These are phyloP conservation scores for Megastigmus dorsalis DNA, from an alignment of 2,888 invertebrate genomes.

Conservation along the genomic window DNA sequence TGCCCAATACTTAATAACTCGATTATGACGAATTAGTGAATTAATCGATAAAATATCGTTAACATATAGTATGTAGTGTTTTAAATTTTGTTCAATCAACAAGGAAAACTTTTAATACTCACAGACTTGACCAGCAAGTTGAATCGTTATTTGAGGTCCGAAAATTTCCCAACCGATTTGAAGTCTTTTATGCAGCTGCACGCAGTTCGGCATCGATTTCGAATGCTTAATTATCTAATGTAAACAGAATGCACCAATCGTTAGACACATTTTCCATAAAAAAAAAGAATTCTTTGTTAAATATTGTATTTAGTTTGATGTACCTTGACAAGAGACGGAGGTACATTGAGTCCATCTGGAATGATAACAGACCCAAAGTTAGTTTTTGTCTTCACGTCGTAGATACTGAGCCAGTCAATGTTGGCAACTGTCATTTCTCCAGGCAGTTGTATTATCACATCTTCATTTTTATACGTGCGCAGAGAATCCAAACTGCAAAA, in stretches of 20 bases:
- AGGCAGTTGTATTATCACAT: slow-evolving; percentile 84
- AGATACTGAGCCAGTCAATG: slow-evolving; percentile 90
- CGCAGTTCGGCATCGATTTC: slow-evolving; percentile 86
- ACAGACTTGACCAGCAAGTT: slow-evolving; percentile 86
- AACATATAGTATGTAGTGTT: no score
- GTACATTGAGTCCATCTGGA: slow-evolving; percentile 88
- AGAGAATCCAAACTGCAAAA: slow-evolving; percentile 84
- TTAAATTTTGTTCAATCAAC: neutral
- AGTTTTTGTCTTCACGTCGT: slow-evolving; percentile 81
- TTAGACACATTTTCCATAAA: neutral
- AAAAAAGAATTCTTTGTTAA: slow-evolving; percentile 64
- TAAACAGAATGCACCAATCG: neutral
- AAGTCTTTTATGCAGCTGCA: slow-evolving; percentile 88
- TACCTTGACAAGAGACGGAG: slow-evolving; percentile 86
- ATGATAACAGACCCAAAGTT: slow-evolving; percentile 86
- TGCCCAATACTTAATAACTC: no score
- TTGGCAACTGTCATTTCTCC: slow-evolving; percentile 88
- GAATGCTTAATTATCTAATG: slow-evolving; percentile 74
- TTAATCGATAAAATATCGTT: neutral
- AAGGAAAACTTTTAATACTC: slow-evolving; percentile 55
- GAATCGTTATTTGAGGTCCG: slow-evolving; percentile 89
- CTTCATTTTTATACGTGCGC: slow-evolving; percentile 82
- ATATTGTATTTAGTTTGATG: slow-evolving; percentile 21
- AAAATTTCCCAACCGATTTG: slow-evolving; percentile 94
- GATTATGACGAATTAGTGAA: neutral